Conservation (phyloP, 2,888 invertebrate genomes). For the Hirtodrosophila cameraria region DNA sequence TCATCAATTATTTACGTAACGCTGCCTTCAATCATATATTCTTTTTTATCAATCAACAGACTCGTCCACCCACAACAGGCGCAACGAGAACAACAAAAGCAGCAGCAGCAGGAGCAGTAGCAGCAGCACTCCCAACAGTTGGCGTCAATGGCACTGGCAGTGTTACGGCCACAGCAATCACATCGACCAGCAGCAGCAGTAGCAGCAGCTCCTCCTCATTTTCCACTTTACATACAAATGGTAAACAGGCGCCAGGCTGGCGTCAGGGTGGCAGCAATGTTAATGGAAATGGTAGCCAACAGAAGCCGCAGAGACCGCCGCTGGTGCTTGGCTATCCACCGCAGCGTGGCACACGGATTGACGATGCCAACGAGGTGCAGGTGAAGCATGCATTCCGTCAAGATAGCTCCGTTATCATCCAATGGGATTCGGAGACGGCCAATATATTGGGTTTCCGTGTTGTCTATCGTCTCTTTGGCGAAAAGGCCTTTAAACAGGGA, state of each 20-base stretch:
- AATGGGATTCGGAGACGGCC: constrained; percentile 95
- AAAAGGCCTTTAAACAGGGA: constrained; percentile 94
- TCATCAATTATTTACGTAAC: constrained; percentile 12
- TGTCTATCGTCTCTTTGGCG: constrained; percentile 94
- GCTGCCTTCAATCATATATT: background rate
- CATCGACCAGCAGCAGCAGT: constrained; percentile 39
- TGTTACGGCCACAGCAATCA: constrained; percentile 68
- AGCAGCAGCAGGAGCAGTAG: constrained; percentile 1
- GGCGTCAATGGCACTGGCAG: constrained; percentile 63
- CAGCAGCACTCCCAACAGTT: constrained; percentile 39
- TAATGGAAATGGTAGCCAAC: constrained; percentile 68
- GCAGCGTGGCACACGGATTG: constrained; percentile 87
- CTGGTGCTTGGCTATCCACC: constrained; percentile 89
- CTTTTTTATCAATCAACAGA: constrained; percentile 27
- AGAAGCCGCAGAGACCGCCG: constrained; percentile 87
- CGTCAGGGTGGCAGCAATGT: constrained; percentile 71
- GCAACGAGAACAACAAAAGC: constrained; percentile 38
- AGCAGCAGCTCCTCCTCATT: constrained; percentile 42
- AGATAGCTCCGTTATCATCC: constrained; percentile 94
- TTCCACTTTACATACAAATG: constrained; percentile 46
- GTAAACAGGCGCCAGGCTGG: constrained; percentile 80
- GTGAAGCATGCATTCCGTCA: constrained; percentile 93
- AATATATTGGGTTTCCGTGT: constrained; percentile 95
- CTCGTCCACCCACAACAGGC: constrained; percentile 52
- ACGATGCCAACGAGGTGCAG: constrained; percentile 90